These are phyloP conservation scores for Eudyptes chrysolophus DNA, from an alignment of 2,113 vertebrate species.

Conservation along the genomic window DNA sequence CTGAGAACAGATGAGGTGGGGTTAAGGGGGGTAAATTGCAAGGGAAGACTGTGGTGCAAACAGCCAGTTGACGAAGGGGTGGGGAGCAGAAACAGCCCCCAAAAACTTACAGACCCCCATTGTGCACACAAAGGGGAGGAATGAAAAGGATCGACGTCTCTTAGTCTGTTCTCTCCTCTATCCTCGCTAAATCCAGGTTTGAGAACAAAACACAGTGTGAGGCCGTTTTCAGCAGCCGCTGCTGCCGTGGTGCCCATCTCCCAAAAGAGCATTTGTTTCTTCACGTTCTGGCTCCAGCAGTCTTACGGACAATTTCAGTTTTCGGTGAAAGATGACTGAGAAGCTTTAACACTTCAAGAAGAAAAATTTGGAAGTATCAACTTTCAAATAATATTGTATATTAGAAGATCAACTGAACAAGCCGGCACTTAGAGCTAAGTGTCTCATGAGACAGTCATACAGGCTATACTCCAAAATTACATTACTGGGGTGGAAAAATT, in stretches of 20 bases:
- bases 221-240: background rate
- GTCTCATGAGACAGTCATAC: background rate
- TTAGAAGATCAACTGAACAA: background rate
- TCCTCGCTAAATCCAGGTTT: background rate
- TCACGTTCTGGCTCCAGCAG: background rate
- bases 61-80: background rate
- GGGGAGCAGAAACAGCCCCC: background rate
- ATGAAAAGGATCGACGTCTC: background rate
- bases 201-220: rapidly evolving
- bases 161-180: background rate
- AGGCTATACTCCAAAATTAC: background rate
- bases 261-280: background rate
- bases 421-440: background rate
- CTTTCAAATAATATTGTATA: background rate
- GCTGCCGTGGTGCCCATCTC: background rate
- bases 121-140: background rate
- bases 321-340: background rate
- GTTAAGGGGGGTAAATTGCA: background rate
- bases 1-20: background rate
- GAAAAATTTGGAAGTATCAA: rapidly evolving
- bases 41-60: background rate
- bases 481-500: background rate
- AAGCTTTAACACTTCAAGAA: background rate
- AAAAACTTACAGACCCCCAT: background rate
- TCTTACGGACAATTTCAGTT: background rate